A percentile compares a stretch with the other conserved stretches of the same genome.
phyloP scores from a whole-genome alignment of 1,140 invertebrate genomes.

The Trichonephila clavipes region DNA sequence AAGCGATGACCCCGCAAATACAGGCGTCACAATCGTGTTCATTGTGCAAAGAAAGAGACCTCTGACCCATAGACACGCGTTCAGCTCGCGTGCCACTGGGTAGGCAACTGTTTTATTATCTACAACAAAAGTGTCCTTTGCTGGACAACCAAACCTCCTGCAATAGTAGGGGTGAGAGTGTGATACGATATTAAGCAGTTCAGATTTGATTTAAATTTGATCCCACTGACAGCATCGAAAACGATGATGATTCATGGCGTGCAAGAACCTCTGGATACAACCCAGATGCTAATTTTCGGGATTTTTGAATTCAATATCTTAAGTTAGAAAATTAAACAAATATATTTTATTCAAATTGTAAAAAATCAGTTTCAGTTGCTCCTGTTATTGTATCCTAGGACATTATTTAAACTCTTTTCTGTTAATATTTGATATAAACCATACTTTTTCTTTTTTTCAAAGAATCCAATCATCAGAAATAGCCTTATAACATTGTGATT shows the following conservation, averaged over 20 bases:
- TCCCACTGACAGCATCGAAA: constrained; percentile 3
- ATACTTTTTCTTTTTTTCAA: no score
- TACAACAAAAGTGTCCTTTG: constrained; percentile 20
- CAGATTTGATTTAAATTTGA: constrained; percentile 3
- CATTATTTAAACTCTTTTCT: no score
- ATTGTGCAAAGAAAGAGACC: constrained; percentile 31
- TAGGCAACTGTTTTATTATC: constrained; percentile 54
- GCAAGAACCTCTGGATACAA: neutral
- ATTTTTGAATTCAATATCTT: no score
- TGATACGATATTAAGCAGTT: constrained; percentile 6
- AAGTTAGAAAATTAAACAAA: no score
- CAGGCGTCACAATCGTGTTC: neutral
- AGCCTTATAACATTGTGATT: no score
- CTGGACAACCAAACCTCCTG: neutral
- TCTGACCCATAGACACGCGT: constrained; percentile 42
- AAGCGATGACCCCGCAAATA: constrained; percentile 39
- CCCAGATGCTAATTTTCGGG: no score
- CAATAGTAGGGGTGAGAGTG: constrained; percentile 17
- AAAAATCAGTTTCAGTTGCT: no score
- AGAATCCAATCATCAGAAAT: no score
- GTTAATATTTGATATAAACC: no score
- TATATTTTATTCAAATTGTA: no score
- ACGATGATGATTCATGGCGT: neutral
- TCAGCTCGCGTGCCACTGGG: constrained; percentile 34
- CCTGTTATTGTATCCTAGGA: no score